Percentiles rank a stretch among this genome's conserved stretches.
Conservation (phyloP, 2,888 invertebrate species). For the Brachypterus glaber region DNA sequence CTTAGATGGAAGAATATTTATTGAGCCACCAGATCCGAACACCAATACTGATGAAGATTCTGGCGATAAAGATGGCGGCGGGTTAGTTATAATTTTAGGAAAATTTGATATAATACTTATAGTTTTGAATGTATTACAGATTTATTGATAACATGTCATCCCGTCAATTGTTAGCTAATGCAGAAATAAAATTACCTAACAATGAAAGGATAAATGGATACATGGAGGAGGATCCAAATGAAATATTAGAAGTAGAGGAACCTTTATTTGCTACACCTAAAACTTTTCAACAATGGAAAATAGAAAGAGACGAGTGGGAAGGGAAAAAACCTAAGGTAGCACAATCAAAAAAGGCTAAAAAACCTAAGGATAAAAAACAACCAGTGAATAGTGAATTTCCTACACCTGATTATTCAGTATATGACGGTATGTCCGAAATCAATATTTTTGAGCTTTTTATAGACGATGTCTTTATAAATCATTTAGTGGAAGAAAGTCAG, state of each 20-base stretch:
- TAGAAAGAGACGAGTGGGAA: too few species aligned
- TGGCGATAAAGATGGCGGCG: conserved; percentile 16
- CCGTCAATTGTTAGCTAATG: conserved; percentile 12
- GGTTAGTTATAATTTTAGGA: conserved; percentile 7
- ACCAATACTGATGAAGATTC: conserved; percentile 15
- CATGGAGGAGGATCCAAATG: conserved; percentile 4
- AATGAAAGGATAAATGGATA: conserved; percentile 9
- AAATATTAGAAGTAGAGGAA: too few species aligned
- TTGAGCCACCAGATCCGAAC: conserved; percentile 13
- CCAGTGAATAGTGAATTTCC: conserved; percentile 8
- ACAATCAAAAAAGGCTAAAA: too few species aligned
- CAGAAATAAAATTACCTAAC: conserved; percentile 11
- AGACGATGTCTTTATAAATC: conserved; percentile 8
- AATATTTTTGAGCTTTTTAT: conserved; percentile 15
- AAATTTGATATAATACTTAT: neutral
- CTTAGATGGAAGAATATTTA: conserved; percentile 6
- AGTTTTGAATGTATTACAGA: conserved; percentile 5
- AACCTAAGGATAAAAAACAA: conserved; percentile 8
- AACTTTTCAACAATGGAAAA: too few species aligned
- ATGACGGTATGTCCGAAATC: conserved; percentile 4
- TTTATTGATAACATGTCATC: conserved; percentile 3
- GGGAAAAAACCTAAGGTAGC: too few species aligned
- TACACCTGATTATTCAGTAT: neutral
- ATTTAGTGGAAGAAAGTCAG: conserved; percentile 12
- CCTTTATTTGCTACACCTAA: too few species aligned